Percentiles rank a stretch among this genome's conserved stretches.
phyloP scores from a whole-genome alignment of 2,888 invertebrate species.

The Dinocampus coccinellae region DNA sequence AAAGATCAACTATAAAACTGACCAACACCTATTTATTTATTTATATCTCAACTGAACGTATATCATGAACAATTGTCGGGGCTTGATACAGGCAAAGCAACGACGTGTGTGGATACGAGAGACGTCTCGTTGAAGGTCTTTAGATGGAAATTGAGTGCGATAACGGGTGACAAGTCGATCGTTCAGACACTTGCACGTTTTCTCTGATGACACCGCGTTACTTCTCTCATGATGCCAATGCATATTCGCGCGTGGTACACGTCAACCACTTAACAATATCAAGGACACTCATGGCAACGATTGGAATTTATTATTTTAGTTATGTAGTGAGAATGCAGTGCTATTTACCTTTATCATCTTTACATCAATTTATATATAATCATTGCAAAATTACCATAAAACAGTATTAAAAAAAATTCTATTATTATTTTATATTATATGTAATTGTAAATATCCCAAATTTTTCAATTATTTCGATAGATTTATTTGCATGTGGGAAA shows the following conservation, averaged over 20 bases:
- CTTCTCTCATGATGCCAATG: not conserved
- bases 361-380: not conserved
- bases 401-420: slow-evolving; percentile 4
- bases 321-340: not conserved
- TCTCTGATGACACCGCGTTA: not conserved
- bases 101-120: not conserved
- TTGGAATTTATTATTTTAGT: slow-evolving; percentile 28
- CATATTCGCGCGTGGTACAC: not conserved
- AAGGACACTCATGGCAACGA: slow-evolving; percentile 1
- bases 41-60: not conserved
- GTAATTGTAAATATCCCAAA: not conserved
- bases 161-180: not conserved
- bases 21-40: not conserved
- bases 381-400: not conserved
- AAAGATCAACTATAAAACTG: slow-evolving; percentile 46
- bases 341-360: not conserved
- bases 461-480: not conserved
- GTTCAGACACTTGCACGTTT: slow-evolving; percentile 8
- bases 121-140: slow-evolving; percentile 2
- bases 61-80: not conserved
- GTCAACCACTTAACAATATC: not conserved
- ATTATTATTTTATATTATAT: not conserved
- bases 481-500: not conserved
- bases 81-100: not conserved
- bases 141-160: slow-evolving; percentile 7